Percentiles rank a stretch among this genome's conserved stretches.
These are phyloP conservation scores for Anolis apletophallus DNA, from an alignment of 2,797 vertebrate genomes.

Conservation along the genomic window DNA sequence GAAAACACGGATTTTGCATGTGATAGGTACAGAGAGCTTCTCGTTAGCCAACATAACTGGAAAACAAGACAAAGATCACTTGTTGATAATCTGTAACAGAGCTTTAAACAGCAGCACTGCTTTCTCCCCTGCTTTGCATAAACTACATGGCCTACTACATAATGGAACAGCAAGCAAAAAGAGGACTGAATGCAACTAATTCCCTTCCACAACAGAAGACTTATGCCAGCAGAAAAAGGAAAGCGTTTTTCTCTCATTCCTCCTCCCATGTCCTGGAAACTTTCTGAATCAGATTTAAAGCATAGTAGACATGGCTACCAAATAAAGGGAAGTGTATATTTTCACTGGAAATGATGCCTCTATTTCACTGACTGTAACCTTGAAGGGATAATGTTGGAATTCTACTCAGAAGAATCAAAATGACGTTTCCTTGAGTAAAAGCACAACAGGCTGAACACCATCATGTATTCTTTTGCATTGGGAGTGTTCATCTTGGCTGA, in stretches of 20 bases:
- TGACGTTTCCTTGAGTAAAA: constrained; percentile 15
- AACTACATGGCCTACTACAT: background rate
- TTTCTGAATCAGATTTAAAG: background rate
- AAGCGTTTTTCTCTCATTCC: background rate
- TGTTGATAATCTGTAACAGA: background rate
- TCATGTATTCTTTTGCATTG: background rate
- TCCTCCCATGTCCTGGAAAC: background rate
- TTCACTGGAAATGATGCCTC: background rate
- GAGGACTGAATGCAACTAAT: background rate
- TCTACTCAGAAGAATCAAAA: background rate
- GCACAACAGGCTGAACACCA: constrained; percentile 9
- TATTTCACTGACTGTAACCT: too few species aligned
- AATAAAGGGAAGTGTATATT: background rate
- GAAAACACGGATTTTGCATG: constrained; percentile 97
- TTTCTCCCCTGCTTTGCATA: background rate
- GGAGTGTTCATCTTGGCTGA: background rate
- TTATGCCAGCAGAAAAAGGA: too few species aligned
- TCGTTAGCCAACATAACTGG: constrained; percentile 91
- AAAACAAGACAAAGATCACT: constrained; percentile 54
- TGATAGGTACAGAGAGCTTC: constrained; percentile 93
- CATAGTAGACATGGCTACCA: background rate
- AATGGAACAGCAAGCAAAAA: background rate
- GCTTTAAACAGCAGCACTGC: constrained; percentile 8
- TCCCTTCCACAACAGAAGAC: background rate
- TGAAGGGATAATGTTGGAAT: background rate